Conservation (phyloP, 2,113 vertebrate species). For the Psittacara wagleri region DNA sequence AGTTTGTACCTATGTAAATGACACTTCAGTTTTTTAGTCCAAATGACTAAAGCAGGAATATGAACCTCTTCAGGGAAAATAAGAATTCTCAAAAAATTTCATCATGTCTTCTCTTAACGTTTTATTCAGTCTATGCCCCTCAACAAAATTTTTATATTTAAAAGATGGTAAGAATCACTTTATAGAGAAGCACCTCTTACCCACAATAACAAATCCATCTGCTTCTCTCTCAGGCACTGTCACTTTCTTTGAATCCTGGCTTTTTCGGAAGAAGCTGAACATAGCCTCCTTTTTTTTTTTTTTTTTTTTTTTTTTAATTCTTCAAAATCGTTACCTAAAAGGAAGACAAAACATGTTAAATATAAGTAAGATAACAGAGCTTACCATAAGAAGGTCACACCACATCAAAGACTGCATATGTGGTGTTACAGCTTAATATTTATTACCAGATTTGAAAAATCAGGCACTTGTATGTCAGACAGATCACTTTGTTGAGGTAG, state of each 20-base stretch:
- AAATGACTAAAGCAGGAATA: neutral
- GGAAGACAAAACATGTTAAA: neutral
- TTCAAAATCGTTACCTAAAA: conserved; percentile 39
- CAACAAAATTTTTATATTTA: neutral
- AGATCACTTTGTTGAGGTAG: neutral
- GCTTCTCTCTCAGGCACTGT: conserved; percentile 79
- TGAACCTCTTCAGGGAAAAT: neutral
- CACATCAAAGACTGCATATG: neutral
- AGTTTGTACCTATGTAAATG: neutral
- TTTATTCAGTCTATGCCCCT: neutral
- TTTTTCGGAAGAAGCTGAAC: conserved; percentile 89
- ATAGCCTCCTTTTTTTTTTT: conserved; percentile 63
- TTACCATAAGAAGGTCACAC: neutral
- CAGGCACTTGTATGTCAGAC: neutral
- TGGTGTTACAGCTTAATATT: neutral
- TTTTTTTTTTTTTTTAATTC: neutral
- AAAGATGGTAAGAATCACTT: neutral
- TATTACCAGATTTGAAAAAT: neutral
- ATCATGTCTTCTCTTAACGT: neutral
- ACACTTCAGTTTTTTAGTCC: neutral
- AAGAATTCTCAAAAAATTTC: neutral
- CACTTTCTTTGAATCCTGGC: conserved; percentile 82
- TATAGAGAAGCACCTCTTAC: conserved; percentile 73
- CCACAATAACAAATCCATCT: conserved; percentile 92
- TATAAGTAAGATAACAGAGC: neutral